Conservation (phyloP, 2,888 invertebrate species). For the Heliconius ethilla region DNA sequence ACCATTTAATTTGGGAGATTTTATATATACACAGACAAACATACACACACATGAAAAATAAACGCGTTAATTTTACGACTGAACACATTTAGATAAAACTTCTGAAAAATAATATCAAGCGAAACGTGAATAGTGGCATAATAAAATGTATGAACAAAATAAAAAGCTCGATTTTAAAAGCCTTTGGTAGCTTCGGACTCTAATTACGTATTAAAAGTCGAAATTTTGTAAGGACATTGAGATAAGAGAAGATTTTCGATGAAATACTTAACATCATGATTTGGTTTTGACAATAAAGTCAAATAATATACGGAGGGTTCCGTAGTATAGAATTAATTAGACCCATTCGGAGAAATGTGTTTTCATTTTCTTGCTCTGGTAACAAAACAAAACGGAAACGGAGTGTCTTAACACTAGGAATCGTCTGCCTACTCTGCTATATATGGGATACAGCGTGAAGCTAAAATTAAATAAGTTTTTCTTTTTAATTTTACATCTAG, state of each 20-base stretch:
- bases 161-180: slow-evolving; percentile 22
- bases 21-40: neutral
- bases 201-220: slow-evolving; percentile 26
- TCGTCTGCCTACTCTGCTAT: no score
- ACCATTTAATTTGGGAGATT: slow-evolving; percentile 15
- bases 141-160: slow-evolving; percentile 25
- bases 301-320: neutral
- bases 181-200: neutral
- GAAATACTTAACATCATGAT: slow-evolving; percentile 11
- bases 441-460: no score
- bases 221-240: slow-evolving; percentile 14
- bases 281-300: neutral
- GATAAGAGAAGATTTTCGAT: slow-evolving; percentile 6
- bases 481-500: no score
- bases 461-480: no score
- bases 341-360: no score
- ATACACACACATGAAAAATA: neutral
- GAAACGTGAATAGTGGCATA: slow-evolving; percentile 8
- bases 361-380: no score
- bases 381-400: no score
- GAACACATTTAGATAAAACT: slow-evolving; percentile 44
- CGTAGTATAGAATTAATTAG: neutral
- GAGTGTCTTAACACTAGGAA: no score
- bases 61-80: slow-evolving; percentile 21
- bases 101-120: slow-evolving; percentile 27